Evolutionary conservation across 2,797 vertebrate genomes (phyloP), one percentile per base, ranked within the genome.

Genomic region (Numenius phaeopus): DNA sequence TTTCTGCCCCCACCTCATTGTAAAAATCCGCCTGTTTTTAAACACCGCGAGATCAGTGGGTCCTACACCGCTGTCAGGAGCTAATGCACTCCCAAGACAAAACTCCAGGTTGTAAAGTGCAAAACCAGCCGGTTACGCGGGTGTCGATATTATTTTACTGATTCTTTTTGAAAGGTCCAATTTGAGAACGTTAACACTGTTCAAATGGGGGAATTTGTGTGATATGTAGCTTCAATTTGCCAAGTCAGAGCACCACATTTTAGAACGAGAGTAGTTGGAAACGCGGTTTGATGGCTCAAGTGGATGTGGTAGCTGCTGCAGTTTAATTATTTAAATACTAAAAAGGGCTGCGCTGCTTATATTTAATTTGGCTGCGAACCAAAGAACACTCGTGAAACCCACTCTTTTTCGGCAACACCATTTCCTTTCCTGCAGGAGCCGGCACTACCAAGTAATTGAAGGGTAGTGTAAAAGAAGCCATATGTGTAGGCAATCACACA

Each of bases 401-500:
- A 19, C 54, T 21, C 27, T 61, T 80, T 91, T 87, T 69, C 2
- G 21, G 66, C 42, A 85, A 58, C 24, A 30, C 73, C 57, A 49
- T 85, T 86, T 40, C 79, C 89, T 87, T 91, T 93, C 49, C 92
- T 80, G 72, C 78, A 87, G 75, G 55, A 90, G 64, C 50, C 66
- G 72, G 67, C 80, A 42, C 81, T 90, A 61, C 65, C 10, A 59
- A 90, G 80, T 86, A 89, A 81, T 94, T 93, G 97, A 87, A 78
- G 92, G 87, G 79, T 18, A 16, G 96, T 66, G 88, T 85, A 83
- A 95, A 90, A 96, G 94, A 94, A 94, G 81, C 93, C 95, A 94
- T 94, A 97, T 97, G 97, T 97, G 96, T 97, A 97, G 89, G 93
- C 94, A 98, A 96, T 98, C 96, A 94, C 85, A 86, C 21, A 70